Percentiles rank a stretch among this genome's conserved stretches.
Conservation (phyloP, 2,113 vertebrate species). For the Aepyceros melampus region DNA sequence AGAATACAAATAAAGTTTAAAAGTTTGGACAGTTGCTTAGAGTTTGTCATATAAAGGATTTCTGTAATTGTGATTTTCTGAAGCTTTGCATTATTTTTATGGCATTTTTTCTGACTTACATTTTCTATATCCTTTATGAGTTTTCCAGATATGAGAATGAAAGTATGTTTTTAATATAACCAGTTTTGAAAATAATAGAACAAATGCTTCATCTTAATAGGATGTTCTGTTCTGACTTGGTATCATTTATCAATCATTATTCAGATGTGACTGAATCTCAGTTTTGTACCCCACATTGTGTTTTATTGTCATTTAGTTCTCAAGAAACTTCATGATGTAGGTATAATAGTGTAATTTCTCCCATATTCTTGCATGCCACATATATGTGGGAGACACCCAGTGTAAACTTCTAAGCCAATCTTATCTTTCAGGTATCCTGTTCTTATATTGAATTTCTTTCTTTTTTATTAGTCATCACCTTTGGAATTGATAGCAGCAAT, state of each 20-base stretch:
- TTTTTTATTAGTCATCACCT: not conserved
- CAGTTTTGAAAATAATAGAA: not conserved
- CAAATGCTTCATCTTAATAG: not conserved
- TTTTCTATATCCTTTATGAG: not conserved
- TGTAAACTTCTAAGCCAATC: not conserved
- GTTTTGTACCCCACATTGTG: not conserved
- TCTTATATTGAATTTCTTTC: not conserved
- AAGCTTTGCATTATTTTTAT: conserved; percentile 16
- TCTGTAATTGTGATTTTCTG: not conserved
- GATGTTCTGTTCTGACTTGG: not conserved
- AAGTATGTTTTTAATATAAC: not conserved
- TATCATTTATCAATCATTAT: conserved; percentile 5
- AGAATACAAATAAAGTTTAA: not conserved
- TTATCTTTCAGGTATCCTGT: not conserved
- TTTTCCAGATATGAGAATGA: not conserved
- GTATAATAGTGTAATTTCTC: not conserved
- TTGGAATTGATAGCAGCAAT: not conserved
- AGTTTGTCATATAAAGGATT: not conserved
- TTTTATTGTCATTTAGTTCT: conserved; percentile 25
- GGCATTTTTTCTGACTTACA: not conserved
- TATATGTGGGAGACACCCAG: not conserved
- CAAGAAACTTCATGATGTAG: not conserved
- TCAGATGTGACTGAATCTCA: not conserved
- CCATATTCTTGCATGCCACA: not conserved
- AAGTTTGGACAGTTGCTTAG: not conserved